phyloP scores from a whole-genome alignment of 2,797 vertebrate species.

The Lateolabrax maculatus region DNA sequence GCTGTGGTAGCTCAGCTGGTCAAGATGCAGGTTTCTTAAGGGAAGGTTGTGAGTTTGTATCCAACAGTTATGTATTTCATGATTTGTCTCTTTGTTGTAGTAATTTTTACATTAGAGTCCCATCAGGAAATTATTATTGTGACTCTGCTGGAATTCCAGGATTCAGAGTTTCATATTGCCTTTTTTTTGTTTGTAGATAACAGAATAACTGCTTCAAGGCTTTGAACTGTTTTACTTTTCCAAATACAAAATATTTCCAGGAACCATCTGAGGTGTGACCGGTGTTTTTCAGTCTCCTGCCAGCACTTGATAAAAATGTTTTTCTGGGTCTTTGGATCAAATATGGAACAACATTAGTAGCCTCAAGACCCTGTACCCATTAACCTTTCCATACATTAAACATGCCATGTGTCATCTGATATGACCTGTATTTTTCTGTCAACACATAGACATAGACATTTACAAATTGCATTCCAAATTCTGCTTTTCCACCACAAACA shows the following conservation, averaged over 20 bases:
- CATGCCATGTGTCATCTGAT: not conserved
- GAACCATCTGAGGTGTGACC: not conserved
- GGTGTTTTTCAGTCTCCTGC: not conserved
- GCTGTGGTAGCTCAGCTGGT: not conserved
- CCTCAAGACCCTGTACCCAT: not conserved
- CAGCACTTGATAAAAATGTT: not conserved
- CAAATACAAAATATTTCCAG: not conserved
- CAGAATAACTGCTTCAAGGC: not conserved
- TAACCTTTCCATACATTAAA: not conserved
- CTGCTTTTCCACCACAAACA: constrained; percentile 19
- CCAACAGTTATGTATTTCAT: not conserved
- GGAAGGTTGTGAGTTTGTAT: not conserved
- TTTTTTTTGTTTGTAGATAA: constrained; percentile 3
- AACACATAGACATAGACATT: constrained; percentile 43
- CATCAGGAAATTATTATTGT: not conserved
- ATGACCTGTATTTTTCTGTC: constrained; percentile 15
- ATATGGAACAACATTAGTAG: not conserved
- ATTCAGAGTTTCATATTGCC: not conserved
- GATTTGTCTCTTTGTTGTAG: not conserved
- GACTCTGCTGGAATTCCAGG: not conserved
- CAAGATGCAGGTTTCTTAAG: not conserved
- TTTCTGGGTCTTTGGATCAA: constrained; percentile 1
- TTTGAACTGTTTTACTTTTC: not conserved
- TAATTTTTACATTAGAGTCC: not conserved
- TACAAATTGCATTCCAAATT: constrained; percentile 40